Evolutionary conservation across 2,888 invertebrate species (phyloP).

Genomic region (Globia sparganii): DNA sequence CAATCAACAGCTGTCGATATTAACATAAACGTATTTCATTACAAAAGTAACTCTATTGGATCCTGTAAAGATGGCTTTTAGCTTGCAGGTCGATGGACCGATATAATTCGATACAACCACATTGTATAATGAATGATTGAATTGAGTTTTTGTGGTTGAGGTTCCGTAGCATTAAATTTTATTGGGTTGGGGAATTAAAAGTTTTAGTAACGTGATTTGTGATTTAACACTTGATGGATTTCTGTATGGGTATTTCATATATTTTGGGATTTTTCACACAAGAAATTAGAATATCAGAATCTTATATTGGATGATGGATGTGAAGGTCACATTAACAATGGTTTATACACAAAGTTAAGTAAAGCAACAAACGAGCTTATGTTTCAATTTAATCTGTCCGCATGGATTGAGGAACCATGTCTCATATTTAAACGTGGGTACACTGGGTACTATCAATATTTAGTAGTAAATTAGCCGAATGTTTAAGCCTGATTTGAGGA

Average conservation of each 20-base stretch:
- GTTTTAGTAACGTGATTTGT: conserved; percentile 18
- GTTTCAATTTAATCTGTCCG: neutral
- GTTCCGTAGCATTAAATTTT: conserved; percentile 51
- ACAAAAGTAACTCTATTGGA: conserved; percentile 3
- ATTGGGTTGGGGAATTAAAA: conserved; percentile 29
- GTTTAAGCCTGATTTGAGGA: no score
- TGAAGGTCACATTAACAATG: neutral
- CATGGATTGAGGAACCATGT: neutral
- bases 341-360: neutral
- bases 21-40: conserved; percentile 18
- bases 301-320: neutral
- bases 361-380: neutral
- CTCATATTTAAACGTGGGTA: no score
- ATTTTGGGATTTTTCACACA: neutral
- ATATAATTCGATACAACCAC: conserved; percentile 50
- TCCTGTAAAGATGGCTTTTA: conserved; percentile 9
- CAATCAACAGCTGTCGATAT: conserved; percentile 62
- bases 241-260: neutral
- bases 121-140: conserved; percentile 44
- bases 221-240: neutral
- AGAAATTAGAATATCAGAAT: conserved; percentile 3
- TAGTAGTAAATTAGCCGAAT: no score
- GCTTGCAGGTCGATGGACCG: neutral
- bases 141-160: conserved; percentile 31
- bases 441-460: no score